Evolutionary conservation across 2,113 vertebrate species (phyloP).

Genomic region (Oryzias celebensis): DNA sequence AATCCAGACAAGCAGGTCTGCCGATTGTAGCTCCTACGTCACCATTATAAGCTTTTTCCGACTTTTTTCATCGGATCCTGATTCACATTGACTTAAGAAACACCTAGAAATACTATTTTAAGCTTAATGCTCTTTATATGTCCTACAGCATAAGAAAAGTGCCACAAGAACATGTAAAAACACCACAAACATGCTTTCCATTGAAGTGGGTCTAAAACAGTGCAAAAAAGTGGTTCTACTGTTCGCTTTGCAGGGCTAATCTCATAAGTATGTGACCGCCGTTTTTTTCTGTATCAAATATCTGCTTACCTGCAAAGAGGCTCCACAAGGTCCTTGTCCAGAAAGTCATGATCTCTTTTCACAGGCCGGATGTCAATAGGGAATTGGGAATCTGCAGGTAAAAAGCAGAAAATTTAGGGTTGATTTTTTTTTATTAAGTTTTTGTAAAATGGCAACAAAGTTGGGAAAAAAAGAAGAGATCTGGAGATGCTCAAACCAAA

Average conservation of each 20-base stretch:
- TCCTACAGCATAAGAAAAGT: no score
- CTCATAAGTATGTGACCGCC: neutral
- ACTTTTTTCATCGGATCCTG: no score
- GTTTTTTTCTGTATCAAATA: neutral
- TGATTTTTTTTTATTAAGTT: conserved; percentile 3
- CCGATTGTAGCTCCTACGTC: no score
- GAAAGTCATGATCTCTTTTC: conserved; percentile 97
- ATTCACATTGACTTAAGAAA: no score
- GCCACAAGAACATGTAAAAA: no score
- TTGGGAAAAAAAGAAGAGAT: conserved; percentile 24
- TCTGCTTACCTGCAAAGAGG: conserved; percentile 92
- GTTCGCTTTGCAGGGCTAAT: neutral
- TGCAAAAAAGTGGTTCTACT: conserved; percentile 2
- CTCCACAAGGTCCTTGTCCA: conserved; percentile 98
- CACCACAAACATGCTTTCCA: no score
- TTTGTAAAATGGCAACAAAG: neutral
- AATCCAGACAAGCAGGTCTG: no score
- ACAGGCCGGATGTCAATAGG: conserved; percentile 94
- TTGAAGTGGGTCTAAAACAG: no score
- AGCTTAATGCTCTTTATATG: no score
- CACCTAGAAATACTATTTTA: no score
- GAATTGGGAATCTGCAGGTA: conserved; percentile 87
- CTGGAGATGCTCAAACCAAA: conserved; percentile 49
- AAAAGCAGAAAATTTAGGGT: conserved; percentile 20
- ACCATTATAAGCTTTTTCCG: no score